Conservation (phyloP, 1,140 invertebrate genomes). For the Drosophila ananassae region DNA sequence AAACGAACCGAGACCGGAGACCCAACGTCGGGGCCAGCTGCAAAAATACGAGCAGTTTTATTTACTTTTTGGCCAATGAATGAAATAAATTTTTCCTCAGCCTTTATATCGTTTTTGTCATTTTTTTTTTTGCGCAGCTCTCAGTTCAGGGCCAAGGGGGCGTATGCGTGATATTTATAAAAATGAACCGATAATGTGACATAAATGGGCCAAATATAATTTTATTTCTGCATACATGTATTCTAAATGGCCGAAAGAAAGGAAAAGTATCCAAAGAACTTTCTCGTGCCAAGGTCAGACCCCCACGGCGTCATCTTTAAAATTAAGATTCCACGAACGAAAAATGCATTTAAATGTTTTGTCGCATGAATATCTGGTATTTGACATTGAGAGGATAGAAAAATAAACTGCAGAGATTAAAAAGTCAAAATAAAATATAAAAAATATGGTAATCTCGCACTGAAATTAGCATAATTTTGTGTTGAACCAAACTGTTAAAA, state of each 20-base stretch:
- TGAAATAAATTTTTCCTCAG: conserved; percentile 33
- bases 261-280: conserved; percentile 14
- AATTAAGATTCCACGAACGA: conserved; percentile 18
- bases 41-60: conserved; percentile 57
- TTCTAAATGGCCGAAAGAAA: conserved; percentile 9
- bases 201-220: conserved; percentile 50
- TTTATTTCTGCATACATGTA: conserved; percentile 12
- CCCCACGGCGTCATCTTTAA: not conserved
- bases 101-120: conserved; percentile 9
- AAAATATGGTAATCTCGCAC: conserved; percentile 23
- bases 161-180: conserved; percentile 39
- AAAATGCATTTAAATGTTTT: conserved; percentile 46
- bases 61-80: conserved; percentile 58
- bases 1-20: conserved; percentile 15
- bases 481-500: conserved; percentile 55
- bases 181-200: conserved; percentile 36
- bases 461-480: conserved; percentile 52
- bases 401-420: conserved; percentile 9
- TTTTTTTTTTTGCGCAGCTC: conserved; percentile 23
- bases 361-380: conserved; percentile 5
- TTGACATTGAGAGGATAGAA: conserved; percentile 40
- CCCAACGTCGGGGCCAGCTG: conserved; percentile 52
- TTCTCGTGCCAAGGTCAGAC: conserved; percentile 9
- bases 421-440: conserved; percentile 15
- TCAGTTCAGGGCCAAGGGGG: conserved; percentile 62